Percentiles rank a stretch among this genome's conserved stretches.
phyloP scores from a whole-genome alignment of 2,888 invertebrate species.

The Acronicta alni region DNA sequence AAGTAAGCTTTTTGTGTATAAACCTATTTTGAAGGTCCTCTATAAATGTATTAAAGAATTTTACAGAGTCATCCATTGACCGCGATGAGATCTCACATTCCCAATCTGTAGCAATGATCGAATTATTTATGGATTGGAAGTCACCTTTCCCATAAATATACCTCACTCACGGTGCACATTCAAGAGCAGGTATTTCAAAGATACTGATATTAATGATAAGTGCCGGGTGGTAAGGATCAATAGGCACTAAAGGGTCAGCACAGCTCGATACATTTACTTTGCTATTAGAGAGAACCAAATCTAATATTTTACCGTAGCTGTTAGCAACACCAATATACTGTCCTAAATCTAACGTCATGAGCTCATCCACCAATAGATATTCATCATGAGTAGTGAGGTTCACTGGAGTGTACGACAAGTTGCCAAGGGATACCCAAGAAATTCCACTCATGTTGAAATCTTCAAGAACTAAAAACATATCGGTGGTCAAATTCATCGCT shows the following conservation, averaged over 20 bases:
- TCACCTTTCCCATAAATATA: not conserved
- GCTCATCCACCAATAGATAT: not conserved
- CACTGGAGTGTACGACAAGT: not conserved
- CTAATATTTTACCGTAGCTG: not conserved
- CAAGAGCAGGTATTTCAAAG: not conserved
- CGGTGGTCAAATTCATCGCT: not conserved
- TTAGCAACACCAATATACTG: not conserved
- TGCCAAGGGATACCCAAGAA: not conserved
- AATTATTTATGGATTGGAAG: not conserved
- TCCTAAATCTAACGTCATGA: not conserved
- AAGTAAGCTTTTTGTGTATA: not conserved
- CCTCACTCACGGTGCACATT: not conserved
- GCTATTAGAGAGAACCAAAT: not conserved
- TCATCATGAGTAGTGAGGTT: constrained; percentile 3
- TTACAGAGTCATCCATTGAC: not conserved
- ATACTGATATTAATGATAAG: not conserved
- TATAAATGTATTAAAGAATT: not conserved
- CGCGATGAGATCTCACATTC: not conserved
- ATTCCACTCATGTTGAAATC: constrained; percentile 27
- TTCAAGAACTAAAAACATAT: constrained; percentile 11
- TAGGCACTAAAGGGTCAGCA: not conserved
- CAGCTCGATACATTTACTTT: not conserved
- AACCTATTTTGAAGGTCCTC: not conserved
- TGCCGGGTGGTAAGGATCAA: not conserved
- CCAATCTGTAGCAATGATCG: not conserved